These are phyloP conservation scores for Gandaritis pyraliata DNA, from an alignment of 2,888 invertebrate species.

Conservation along the genomic window DNA sequence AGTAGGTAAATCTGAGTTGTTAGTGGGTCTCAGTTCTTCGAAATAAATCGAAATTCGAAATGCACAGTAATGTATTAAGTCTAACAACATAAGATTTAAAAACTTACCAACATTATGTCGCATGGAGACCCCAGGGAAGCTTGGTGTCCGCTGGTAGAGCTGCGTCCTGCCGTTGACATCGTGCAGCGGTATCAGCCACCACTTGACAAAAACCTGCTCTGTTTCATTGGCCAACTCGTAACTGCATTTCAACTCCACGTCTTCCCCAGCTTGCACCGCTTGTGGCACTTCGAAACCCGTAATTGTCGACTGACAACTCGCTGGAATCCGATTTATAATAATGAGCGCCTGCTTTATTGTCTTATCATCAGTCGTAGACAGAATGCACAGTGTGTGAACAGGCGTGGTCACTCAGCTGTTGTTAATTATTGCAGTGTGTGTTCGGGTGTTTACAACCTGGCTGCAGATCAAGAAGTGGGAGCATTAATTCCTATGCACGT, in stretches of 20 bases:
- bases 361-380: background rate
- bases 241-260: constrained; percentile 60
- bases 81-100: no score
- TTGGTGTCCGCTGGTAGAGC: constrained; percentile 64
- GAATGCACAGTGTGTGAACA: no score
- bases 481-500: constrained; percentile 19
- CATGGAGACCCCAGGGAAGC: constrained; percentile 44
- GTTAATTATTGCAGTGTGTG: constrained; percentile 1
- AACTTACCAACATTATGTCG: constrained; percentile 55
- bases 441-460: constrained; percentile 40
- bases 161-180: constrained; percentile 47
- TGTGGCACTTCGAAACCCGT: constrained; percentile 66
- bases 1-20: no score
- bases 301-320: constrained; percentile 61
- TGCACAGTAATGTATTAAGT: no score
- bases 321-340: constrained; percentile 48
- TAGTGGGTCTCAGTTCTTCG: no score
- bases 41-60: no score
- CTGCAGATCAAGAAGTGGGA: constrained; percentile 36
- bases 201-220: constrained; percentile 61
- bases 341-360: no score
- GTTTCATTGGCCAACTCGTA: constrained; percentile 51
- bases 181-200: constrained; percentile 67
- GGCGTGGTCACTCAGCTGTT: no score
- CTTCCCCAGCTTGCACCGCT: constrained; percentile 54